These are phyloP conservation scores for Papilio aristodemus DNA, from an alignment of 1,140 invertebrate species.

Conservation along the genomic window DNA sequence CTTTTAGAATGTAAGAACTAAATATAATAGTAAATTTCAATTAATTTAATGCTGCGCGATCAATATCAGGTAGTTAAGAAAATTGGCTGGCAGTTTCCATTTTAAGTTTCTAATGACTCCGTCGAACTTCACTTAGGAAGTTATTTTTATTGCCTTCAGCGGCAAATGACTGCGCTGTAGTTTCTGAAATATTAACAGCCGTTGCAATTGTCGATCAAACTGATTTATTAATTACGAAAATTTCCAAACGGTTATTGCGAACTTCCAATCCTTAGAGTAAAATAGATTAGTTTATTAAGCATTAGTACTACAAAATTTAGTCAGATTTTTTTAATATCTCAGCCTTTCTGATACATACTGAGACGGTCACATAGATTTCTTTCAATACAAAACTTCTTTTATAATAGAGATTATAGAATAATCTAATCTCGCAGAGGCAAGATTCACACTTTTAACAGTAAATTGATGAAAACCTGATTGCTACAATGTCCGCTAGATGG, in stretches of 20 bases:
- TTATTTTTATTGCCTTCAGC: slow-evolving; percentile 10
- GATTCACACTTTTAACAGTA: background rate
- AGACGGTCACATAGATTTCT: no score
- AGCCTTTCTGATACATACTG: no score
- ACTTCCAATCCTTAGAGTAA: background rate
- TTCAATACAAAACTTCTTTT: no score
- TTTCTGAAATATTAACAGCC: slow-evolving; percentile 12
- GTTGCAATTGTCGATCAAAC: background rate
- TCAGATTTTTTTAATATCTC: no score
- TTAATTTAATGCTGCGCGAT: background rate
- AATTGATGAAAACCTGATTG: background rate
- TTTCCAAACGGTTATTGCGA: background rate
- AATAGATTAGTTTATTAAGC: background rate
- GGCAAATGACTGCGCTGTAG: background rate
- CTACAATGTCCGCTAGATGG: slow-evolving; percentile 6
- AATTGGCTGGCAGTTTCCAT: slow-evolving; percentile 18
- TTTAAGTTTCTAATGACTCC: slow-evolving; percentile 22
- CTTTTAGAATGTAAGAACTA: background rate
- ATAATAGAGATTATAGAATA: no score
- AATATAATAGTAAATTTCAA: slow-evolving; percentile 20
- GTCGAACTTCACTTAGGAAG: slow-evolving; percentile 4
- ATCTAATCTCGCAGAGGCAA: no score
- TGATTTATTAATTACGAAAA: background rate
- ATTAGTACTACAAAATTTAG: no score
- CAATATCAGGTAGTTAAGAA: slow-evolving; percentile 21